Evolutionary conservation across 1,140 invertebrate species (phyloP), one percentile per base, ranked within the genome.

Genomic region (Ruditapes philippinarum): DNA sequence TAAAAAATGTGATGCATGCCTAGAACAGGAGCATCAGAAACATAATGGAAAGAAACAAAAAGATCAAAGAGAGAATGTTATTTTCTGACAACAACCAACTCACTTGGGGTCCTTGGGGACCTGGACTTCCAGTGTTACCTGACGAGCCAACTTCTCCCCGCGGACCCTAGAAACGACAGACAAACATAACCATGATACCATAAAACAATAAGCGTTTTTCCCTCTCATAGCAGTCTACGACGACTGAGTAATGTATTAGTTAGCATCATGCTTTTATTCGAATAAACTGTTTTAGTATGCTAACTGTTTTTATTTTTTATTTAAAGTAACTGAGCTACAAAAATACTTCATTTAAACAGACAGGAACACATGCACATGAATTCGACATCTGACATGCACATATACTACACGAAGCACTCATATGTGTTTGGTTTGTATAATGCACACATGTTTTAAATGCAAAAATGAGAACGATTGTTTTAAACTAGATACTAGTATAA

Each of bases 121-220:
- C 90, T 14, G 90, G 90, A 73, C 81, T 89, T 22, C 90, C 90
- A 51, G 73, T 70, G 49, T 80, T 89, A 28, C 90, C 90, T 45
- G 84, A 31, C 1, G 49, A 62, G 28, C 90, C 90, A 65, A 57
- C 40, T 17, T 38, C 81, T 49, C 90, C 90, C 57, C 60, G 79
- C n/a, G 76, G 62, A 40, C 85, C 85, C 85, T 88, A 65, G 11
- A 79, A 78, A 76, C 42, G 45, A 78, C 74, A 78, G 74, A 76
- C 73, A 76, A n/a, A n/a, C n/a, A n/a, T n/a, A n/a, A n/a, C n/a
- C n/a, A n/a, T n/a, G n/a, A n/a, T 25, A 12, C 33, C 74, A 36
- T 54, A 22, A 70, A 36, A 70, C 33, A 19, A 38, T 19, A 40
- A 36, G 65, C 36, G 65, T 70, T n/a, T n/a, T 62, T 36, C 22